Evolutionary conservation across 2,888 invertebrate species (phyloP).

Genomic region (Spodoptera exigua): DNA sequence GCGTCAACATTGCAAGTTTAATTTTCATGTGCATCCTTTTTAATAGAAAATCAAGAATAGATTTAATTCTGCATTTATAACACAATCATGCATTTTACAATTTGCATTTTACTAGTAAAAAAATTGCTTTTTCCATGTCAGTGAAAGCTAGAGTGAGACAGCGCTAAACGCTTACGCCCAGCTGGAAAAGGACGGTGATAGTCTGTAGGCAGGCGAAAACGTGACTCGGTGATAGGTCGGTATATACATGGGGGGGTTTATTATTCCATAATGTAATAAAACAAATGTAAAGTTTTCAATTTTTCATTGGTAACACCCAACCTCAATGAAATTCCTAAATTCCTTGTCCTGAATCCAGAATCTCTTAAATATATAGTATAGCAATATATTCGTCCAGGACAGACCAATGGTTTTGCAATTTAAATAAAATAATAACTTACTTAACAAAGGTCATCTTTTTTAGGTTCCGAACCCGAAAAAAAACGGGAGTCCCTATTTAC

Average conservation of each 20-base stretch:
- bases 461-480: too few species aligned
- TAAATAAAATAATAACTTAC: too few species aligned
- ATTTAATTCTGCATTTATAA: conserved; percentile 29
- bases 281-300: conserved; percentile 83
- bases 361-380: too few species aligned
- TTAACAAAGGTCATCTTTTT: too few species aligned
- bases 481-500: too few species aligned
- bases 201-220: conserved; percentile 72
- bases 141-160: conserved; percentile 45
- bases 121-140: conserved; percentile 1
- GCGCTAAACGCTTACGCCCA: conserved; percentile 53
- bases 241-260: conserved; percentile 81
- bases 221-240: conserved; percentile 84
- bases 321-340: conserved; percentile 25
- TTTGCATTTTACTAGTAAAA: conserved; percentile 10
- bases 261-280: conserved; percentile 88
- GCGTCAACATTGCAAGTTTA: conserved; percentile 7
- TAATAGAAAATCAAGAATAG: conserved; percentile 2
- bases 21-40: too few species aligned
- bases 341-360: conserved; percentile 15
- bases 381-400: too few species aligned
- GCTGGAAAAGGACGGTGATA: conserved; percentile 75
- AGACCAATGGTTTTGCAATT: too few species aligned
- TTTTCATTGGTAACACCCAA: conserved; percentile 71
- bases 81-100: conserved; percentile 19